A percentile compares a stretch with the other conserved stretches of the same genome.
Evolutionary conservation across 2,888 invertebrate species (phyloP).

Genomic region (Cheiracanthium punctorium): DNA sequence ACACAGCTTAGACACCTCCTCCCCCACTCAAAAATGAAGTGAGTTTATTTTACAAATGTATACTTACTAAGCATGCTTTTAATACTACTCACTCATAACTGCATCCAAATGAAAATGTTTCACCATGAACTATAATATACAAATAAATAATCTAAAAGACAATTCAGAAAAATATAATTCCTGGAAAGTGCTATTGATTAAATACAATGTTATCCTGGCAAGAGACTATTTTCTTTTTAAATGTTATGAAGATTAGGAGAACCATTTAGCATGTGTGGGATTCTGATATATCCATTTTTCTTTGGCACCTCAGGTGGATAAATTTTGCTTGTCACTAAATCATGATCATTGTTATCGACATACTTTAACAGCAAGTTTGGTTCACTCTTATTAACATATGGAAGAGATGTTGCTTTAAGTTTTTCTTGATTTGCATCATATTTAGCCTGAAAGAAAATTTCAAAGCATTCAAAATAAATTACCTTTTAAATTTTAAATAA

Average conservation of each 20-base stretch:
- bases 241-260: constrained; percentile 57
- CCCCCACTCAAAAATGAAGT: too few relatives aligned
- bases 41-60: too few relatives aligned
- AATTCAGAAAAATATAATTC: neutral
- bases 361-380: constrained; percentile 58
- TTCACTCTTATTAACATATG: constrained; percentile 75
- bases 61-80: too few relatives aligned
- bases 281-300: constrained; percentile 58
- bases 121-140: too few relatives aligned
- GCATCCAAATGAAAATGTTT: too few relatives aligned
- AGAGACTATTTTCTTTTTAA: neutral
- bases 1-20: too few relatives aligned
- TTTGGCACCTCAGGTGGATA: constrained; percentile 47
- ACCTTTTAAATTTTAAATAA: too few relatives aligned
- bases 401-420: constrained; percentile 79
- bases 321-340: constrained; percentile 25
- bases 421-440: constrained; percentile 81
- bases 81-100: too few relatives aligned
- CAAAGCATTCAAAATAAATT: too few relatives aligned
- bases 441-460: constrained; percentile 81
- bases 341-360: constrained; percentile 33
- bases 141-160: too few relatives aligned
- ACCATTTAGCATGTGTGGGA: constrained; percentile 58
- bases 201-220: neutral
- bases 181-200: neutral